Base-by-base conservation (phyloP, 64 coral and sea anemone species). In the Platygyra sinensis region DNA sequence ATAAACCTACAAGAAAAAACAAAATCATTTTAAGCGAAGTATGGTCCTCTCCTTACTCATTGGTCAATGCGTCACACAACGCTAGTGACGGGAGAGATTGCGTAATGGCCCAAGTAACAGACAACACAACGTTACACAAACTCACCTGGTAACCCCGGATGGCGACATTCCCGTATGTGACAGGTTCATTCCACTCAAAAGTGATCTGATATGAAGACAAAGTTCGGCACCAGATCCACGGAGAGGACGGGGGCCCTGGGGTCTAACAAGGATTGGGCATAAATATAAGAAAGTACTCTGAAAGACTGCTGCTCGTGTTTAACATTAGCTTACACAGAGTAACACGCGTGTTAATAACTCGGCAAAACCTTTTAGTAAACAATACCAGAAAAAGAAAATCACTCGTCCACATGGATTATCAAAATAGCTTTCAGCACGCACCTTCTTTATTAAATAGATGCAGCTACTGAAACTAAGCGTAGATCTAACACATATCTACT, bases 171-270 rank as follows among this genome's bases (percentile, higher is more conserved):
- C 80, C 90, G 36, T 96, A 96, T 51, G 65, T 72, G 30, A 74
- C 61, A 20, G 94, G 94, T 54, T 93, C 94, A 69, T 96, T 96
- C 94, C 94, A 96, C 87, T 96, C 94, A 5, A 96, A 61, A 2
- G 84, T 79, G 22, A 96, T 78, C 51, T 90, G 94, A 86, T 80
- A 89, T 29, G 79, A 74, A 86, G 90, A 86, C 4, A 93, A 82
- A 50, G 13, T 87, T 74, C 94, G 74, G 64, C 90, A 93, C 94
- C 94, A 96, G 29, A 96, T 93, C 80, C 73, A 93, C 11, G 94
- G 90, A 54, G 91, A 67, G 8, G 88, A 80, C 17, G 94, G 94
- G 72, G 86, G 94, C 36, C 94, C 94, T 90, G 94, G 94, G 28
- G 92, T 80, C 94, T 96, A 75, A 3, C 30, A 24, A 6, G 62